phyloP scores from a whole-genome alignment of 2,113 vertebrate genomes.

The Hippoglossus stenolepis region DNA sequence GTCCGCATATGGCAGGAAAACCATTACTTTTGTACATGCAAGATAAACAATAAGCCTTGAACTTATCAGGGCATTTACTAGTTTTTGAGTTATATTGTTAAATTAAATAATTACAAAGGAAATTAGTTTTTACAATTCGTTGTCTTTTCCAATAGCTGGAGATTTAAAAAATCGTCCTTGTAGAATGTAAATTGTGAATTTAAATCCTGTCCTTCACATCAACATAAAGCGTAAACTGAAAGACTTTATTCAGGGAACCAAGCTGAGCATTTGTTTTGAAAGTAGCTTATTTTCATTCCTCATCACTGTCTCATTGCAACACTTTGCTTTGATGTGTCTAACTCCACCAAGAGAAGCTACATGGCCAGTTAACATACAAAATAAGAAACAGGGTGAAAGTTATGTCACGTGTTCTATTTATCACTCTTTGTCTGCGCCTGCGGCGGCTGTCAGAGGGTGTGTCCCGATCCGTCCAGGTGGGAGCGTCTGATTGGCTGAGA shows the following conservation, averaged over 20 bases:
- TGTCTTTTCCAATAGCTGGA: not conserved
- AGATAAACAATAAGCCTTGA: not conserved
- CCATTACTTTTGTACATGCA: not conserved
- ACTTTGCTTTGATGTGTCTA: not conserved
- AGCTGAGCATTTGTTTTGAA: not conserved
- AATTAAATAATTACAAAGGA: not conserved
- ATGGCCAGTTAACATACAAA: not conserved
- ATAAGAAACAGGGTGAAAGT: not conserved
- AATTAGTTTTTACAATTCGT: not conserved
- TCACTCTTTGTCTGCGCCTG: constrained; percentile 57
- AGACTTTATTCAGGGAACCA: too few species aligned
- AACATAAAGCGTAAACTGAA: not conserved
- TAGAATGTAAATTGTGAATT: not conserved
- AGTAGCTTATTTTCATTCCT: not conserved
- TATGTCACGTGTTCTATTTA: not conserved
- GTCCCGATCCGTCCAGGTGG: constrained; percentile 39
- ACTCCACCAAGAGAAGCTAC: not conserved
- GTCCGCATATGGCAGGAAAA: not conserved
- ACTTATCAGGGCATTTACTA: not conserved
- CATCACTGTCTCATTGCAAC: not conserved
- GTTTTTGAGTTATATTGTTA: not conserved
- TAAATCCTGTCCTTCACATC: constrained; percentile 4
- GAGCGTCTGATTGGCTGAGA: constrained; percentile 60
- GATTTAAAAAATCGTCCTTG: not conserved
- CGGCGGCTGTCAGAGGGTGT: constrained; percentile 22